Evolutionary conservation across 2,113 vertebrate species (phyloP).

Genomic region (Elgaria multicarinata): DNA sequence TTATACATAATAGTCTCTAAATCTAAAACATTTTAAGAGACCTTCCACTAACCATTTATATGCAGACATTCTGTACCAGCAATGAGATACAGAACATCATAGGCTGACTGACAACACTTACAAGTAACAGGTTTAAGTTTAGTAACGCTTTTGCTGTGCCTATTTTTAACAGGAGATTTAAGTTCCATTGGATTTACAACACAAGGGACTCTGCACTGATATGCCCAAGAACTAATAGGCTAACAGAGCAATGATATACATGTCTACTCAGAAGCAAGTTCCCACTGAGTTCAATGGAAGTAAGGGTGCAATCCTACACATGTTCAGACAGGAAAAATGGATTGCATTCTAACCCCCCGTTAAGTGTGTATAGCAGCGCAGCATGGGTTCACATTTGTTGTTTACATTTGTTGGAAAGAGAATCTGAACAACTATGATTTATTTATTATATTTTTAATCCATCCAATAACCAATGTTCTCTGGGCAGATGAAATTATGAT

Average conservation of each 20-base stretch:
- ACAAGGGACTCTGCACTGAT: slow-evolving; percentile 49
- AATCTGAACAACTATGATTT: slow-evolving; percentile 46
- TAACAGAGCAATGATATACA: background rate
- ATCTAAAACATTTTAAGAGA: slow-evolving; percentile 16
- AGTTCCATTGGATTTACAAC: slow-evolving; percentile 53
- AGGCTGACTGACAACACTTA: slow-evolving; percentile 34
- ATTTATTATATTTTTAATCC: too few species aligned
- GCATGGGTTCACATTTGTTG: slow-evolving; percentile 3
- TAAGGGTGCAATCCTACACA: too few species aligned
- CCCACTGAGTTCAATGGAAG: background rate
- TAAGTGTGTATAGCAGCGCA: background rate
- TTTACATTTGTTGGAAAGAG: slow-evolving; percentile 46
- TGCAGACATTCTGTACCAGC: slow-evolving; percentile 6
- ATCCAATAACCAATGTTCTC: too few species aligned
- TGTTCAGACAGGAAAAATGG: too few species aligned
- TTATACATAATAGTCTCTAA: background rate
- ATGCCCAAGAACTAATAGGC: slow-evolving; percentile 41
- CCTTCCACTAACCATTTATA: slow-evolving; percentile 3
- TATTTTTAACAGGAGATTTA: slow-evolving; percentile 64
- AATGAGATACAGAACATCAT: slow-evolving; percentile 30
- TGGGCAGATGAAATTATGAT: too few species aligned
- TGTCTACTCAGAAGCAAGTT: background rate
- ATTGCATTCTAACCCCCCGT: too few species aligned
- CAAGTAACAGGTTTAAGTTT: slow-evolving; percentile 37
- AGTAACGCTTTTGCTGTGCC: slow-evolving; percentile 44